These are phyloP conservation scores for Zaprionus bogoriensis DNA, from an alignment of 2,888 invertebrate species.

Conservation along the genomic window DNA sequence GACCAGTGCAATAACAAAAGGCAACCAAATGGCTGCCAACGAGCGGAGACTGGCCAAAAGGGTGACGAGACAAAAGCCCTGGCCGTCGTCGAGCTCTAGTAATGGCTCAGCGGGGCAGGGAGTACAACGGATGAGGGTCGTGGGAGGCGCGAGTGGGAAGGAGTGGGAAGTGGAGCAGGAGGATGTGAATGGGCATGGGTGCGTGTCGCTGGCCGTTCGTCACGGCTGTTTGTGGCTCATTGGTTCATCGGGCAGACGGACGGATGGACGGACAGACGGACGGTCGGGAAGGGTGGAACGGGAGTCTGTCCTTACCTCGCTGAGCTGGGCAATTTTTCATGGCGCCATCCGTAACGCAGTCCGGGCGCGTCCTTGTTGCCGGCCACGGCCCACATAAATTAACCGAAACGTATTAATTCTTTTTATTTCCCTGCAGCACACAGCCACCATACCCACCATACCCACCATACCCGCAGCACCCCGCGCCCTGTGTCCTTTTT, in stretches of 20 bases:
- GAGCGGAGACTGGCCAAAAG: conserved; percentile 40
- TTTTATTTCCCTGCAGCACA: conserved; percentile 63
- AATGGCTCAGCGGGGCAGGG: conserved; percentile 3
- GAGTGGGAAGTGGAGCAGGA: not conserved
- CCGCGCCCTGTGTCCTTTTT: conserved; percentile 45
- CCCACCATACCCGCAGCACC: not conserved
- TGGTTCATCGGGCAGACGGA: conserved; percentile 46
- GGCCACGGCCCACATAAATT: conserved; percentile 65
- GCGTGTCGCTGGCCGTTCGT: conserved; percentile 59
- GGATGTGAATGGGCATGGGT: conserved; percentile 19
- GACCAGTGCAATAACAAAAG: conserved; percentile 67
- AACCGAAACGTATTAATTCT: conserved; percentile 79
- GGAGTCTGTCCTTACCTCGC: not conserved
- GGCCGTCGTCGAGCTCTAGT: conserved; percentile 19
- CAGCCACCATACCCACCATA: conserved; percentile 1
- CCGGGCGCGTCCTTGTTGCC: conserved; percentile 11
- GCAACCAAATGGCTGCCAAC: conserved; percentile 55
- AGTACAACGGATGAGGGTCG: not conserved
- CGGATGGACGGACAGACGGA: no score
- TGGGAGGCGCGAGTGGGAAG: not conserved
- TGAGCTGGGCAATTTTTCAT: conserved; percentile 64
- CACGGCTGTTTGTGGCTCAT: conserved; percentile 77
- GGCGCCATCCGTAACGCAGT: conserved; percentile 29
- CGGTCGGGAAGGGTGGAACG: not conserved
- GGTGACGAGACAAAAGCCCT: conserved; percentile 70